Evolutionary conservation across 2,113 vertebrate species (phyloP).

Genomic region (Lophura nycthemera): DNA sequence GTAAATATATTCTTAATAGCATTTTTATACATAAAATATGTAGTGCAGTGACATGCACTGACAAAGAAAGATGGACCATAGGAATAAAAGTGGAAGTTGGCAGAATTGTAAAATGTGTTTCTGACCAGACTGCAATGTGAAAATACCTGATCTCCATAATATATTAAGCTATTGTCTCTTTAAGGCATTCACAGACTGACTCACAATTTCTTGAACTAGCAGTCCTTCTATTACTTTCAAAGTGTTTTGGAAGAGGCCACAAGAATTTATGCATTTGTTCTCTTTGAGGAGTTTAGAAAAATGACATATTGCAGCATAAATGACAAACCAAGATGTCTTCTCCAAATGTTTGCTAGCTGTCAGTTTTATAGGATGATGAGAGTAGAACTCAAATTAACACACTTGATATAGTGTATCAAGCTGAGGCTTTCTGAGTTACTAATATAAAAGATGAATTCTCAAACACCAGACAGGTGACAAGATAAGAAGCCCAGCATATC

Average conservation of each 20-base stretch:
- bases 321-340: neutral
- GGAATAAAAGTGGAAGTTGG: neutral
- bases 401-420: neutral
- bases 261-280: accelerated
- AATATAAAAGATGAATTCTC: slow-evolving; percentile 10
- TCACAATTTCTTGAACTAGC: neutral
- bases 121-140: neutral
- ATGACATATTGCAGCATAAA: neutral
- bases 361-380: neutral
- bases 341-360: neutral
- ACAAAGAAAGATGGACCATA: neutral
- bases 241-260: neutral
- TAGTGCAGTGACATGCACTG: neutral
- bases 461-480: slow-evolving; percentile 33
- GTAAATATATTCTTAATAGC: neutral
- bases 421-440: neutral
- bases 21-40: neutral
- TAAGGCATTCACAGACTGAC: neutral
- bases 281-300: neutral
- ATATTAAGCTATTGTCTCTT: neutral
- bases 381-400: neutral
- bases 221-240: neutral
- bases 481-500: slow-evolving; percentile 27
- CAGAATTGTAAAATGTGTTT: neutral
- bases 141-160: neutral